Percentiles rank a stretch among this genome's conserved stretches.
These are phyloP conservation scores for Thinocorus orbignyianus DNA, from an alignment of 2,113 vertebrate species.

Conservation along the genomic window DNA sequence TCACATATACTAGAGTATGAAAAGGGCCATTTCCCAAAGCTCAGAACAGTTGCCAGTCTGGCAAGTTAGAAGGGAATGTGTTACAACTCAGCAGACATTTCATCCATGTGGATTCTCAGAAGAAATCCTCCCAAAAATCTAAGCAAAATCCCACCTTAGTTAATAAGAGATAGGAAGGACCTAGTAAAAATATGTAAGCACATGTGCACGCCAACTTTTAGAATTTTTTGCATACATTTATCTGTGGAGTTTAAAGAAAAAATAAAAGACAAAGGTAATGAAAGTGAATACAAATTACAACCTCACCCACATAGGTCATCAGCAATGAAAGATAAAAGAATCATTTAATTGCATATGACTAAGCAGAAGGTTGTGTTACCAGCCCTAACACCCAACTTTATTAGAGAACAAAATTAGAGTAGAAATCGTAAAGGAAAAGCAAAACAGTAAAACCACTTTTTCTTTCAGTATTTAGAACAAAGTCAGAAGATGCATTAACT, in stretches of 20 bases:
- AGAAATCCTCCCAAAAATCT: not conserved
- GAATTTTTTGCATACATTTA: not conserved
- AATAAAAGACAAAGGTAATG: rapidly evolving
- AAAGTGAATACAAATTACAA: not conserved
- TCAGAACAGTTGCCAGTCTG: not conserved
- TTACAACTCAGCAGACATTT: not conserved
- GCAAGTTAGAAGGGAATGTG: not conserved
- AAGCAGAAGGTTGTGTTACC: not conserved
- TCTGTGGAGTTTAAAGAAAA: not conserved
- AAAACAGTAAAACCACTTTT: not conserved
- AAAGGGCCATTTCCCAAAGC: not conserved
- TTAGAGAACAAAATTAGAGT: not conserved
- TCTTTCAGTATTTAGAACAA: not conserved
- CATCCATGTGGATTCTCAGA: not conserved
- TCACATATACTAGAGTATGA: not conserved
- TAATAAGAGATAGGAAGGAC: not conserved
- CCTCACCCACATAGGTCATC: not conserved
- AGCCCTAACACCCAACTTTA: not conserved
- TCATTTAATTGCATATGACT: rapidly evolving
- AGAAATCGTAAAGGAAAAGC: not conserved
- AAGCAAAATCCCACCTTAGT: not conserved
- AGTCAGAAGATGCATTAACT: not conserved
- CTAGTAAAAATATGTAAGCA: not conserved
- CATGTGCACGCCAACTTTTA: rapidly evolving
- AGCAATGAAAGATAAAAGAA: not conserved